Base-by-base conservation (phyloP, 1,140 invertebrate genomes). In the Drosophila sp. region DNA sequence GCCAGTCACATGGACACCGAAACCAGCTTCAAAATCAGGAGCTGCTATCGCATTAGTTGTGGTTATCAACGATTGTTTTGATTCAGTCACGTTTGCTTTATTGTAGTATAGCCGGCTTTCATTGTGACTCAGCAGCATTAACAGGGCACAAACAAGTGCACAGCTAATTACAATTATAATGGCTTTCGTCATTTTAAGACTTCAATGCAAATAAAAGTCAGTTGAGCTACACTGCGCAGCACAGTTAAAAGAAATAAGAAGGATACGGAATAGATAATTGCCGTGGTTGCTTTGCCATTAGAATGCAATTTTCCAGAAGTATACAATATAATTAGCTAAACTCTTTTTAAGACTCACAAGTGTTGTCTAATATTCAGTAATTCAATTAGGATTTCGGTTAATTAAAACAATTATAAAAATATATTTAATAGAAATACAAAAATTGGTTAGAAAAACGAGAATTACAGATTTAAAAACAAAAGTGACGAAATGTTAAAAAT, bases 111-210 rank as follows among this genome's bases (percentile, higher is more conserved):
- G 25, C n/a, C n/a, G n/a, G n/a, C 7, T 14, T 21, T 8, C 13
- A 16, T 54, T 46, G 16, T n/a, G 21, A 13, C 21, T 41, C 32
- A 87, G 51, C 40, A 73, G 46, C 16, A 89, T 45, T 18, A 79
- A 21, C 48, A 89, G 13, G 9, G 40, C 57, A 41, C 56, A 29
- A 7, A 6, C 48, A 34, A 74, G 50, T 8, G 76, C 56, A 53
- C 66, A 76, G 29, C 66, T 82, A 78, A 87, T 81, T 74, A 87
- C 67, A 66, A 72, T 66, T 82, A 79, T 89, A 57, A 89, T 87
- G 65, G 56, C 65, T 72, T 63, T 89, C 14, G 48, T 72, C 82
- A 89, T 87, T 80, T 61, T 46, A 45, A 9, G 27, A 16, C 32
- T 18, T 53, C 50, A 29, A 14, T 53, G 6, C 32, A 41, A 34